A percentile compares a stretch with the other conserved stretches of the same genome.
These are phyloP conservation scores for Rousettus leschenaultii DNA, from an alignment of 2,113 vertebrate genomes.

Conservation along the genomic window DNA sequence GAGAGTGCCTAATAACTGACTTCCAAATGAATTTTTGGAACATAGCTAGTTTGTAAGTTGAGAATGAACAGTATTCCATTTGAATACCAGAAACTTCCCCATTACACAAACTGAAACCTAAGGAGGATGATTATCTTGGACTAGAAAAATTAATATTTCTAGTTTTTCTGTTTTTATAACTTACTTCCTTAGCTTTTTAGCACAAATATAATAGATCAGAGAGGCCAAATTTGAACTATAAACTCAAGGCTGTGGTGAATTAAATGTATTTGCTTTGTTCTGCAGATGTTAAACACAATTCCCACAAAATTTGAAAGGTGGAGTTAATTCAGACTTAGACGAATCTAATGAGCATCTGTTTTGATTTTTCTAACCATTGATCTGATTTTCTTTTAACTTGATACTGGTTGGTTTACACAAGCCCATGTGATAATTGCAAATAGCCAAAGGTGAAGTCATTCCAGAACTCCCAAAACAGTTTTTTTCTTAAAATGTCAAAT, in stretches of 20 bases:
- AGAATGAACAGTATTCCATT: constrained; percentile 50
- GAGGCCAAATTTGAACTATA: constrained; percentile 71
- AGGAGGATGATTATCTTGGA: constrained; percentile 77
- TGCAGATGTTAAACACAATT: constrained; percentile 81
- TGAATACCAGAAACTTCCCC: constrained; percentile 57
- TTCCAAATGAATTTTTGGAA: constrained; percentile 63
- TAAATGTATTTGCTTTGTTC: constrained; percentile 81
- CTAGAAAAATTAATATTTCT: constrained; percentile 82
- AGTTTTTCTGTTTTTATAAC: constrained; percentile 79
- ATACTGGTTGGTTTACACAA: constrained; percentile 79
- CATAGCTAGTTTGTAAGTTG: constrained; percentile 51
- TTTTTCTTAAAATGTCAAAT: constrained; percentile 45
- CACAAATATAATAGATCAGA: constrained; percentile 76
- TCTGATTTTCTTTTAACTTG: constrained; percentile 81
- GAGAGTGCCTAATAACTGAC: constrained; percentile 51
- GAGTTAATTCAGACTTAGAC: constrained; percentile 81
- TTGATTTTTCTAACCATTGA: constrained; percentile 80
- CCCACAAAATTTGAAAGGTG: constrained; percentile 79
- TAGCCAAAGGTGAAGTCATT: constrained; percentile 75
- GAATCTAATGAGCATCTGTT: constrained; percentile 83
- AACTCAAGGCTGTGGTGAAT: constrained; percentile 77
- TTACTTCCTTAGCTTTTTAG: constrained; percentile 76
- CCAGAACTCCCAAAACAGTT: constrained; percentile 34
- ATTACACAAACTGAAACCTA: constrained; percentile 76
- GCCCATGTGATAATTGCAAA: constrained; percentile 76